Base-by-base conservation (phyloP, 2,888 invertebrate genomes). In the Periphyllus acericola region DNA sequence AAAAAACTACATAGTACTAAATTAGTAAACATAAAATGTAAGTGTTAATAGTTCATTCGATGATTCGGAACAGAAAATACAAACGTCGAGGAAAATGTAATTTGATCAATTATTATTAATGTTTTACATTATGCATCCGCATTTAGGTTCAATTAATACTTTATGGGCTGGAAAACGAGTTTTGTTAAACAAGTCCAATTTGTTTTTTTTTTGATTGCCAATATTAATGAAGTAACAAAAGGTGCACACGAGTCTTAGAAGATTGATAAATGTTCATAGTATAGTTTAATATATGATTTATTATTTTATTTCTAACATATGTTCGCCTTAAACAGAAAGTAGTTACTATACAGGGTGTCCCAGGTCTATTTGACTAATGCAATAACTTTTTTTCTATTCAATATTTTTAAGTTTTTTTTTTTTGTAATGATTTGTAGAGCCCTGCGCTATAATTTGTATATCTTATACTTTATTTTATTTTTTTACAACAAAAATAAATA, bases 101-200 rank as follows among this genome's bases (percentile, higher is more conserved):
- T 46, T 46, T 76, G 76, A 76, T 76, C 46, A 29, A 76, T 76
- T 76, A 29, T 75, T n/a, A 75, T 46, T 17, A 46, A 76, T 76
- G 29, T 46, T 46, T 46, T 29, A 76, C 76, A 46, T 19, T 6
- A 8, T 46, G 46, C 29, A 29, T 29, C 46, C 40, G 46, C 3
- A 46, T 76, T 76, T 46, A 14, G 11, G 14, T 46, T 46, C 8
- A 14, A 46, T 46, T 46, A 46, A n/a, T 46, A 29, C 29, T 46
- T 76, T 46, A 29, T 46, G 29, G 9, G 40, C 19, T 29, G 46
- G 40, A 46, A 46, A 76, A 76, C 76, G 29, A 79, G 79, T 78
- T 78, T 78, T 25, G 25, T 55, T 34, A 34, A 55, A 78, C 55
- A 52, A 78, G 32, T 79, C 21, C 25, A 79, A 79, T 60, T 55